Conservation (phyloP, 2,113 vertebrate species). For the Sturnira hondurensis region DNA sequence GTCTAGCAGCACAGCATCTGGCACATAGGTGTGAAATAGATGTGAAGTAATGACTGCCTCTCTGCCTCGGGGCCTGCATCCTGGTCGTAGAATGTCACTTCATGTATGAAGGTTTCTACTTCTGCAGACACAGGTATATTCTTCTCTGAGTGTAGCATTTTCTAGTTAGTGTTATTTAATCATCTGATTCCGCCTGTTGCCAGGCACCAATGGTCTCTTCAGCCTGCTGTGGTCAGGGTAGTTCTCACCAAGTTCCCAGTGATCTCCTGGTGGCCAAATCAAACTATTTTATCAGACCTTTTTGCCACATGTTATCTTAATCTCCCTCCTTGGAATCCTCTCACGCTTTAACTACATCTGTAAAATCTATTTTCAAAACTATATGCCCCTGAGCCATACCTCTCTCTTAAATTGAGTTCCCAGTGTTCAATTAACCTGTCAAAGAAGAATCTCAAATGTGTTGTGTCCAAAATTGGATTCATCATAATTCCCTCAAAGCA, state of each 20-base stretch:
- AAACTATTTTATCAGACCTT: not conserved
- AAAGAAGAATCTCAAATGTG: not conserved
- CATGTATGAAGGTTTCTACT: not conserved
- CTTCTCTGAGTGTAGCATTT: not conserved
- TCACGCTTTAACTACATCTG: not conserved
- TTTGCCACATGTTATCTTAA: not conserved
- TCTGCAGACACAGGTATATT: not conserved
- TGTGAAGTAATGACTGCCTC: not conserved
- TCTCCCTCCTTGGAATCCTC: not conserved
- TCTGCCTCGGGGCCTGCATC: not conserved
- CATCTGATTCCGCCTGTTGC: not conserved
- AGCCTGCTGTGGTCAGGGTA: not conserved
- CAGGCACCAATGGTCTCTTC: not conserved
- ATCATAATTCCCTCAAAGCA: not conserved
- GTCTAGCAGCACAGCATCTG: not conserved
- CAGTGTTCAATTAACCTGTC: not conserved
- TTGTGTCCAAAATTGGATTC: not conserved
- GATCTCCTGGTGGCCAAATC: not conserved
- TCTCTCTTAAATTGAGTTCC: not conserved
- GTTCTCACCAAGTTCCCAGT: not conserved
- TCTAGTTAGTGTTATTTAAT: not conserved
- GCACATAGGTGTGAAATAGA: not conserved
- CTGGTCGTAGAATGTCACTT: not conserved
- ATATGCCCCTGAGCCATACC: not conserved
- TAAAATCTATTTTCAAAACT: slow-evolving; percentile 26